Evolutionary conservation across 2,888 invertebrate species (phyloP), one percentile per base, ranked within the genome.

Genomic region (Isoperla grammatica): DNA sequence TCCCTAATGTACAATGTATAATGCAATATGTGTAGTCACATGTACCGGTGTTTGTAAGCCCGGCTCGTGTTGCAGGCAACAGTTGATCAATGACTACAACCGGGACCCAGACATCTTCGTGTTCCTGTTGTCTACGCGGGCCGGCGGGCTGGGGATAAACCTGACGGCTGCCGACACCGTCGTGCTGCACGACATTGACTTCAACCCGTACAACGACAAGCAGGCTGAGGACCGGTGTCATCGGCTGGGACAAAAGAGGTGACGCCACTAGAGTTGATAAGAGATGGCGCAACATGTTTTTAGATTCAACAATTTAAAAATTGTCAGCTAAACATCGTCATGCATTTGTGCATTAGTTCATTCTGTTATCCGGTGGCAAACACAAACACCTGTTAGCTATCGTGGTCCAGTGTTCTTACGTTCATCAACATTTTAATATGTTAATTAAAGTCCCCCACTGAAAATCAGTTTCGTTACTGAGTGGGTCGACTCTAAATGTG

Each of bases 131-230:
- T 95, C 95, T 4, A 97, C 97, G 0, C 85, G 84, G 72, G 97
- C 97, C 0, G 97, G 97, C 35, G 98, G 97, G n/a, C 80, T 95
- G 55, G 95, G 95, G 58, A 95, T 95, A 70, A 95, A 95, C 78
- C 81, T 95, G 65, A 94, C 94, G 0, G 86, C 93, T 0, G 97
- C 98, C 0, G 95, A 97, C 77, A 91, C 91, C 11, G 97, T 97
- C 66, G 88, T 95, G 68, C 88, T 98, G 65, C 96, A 98, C 74
- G 98, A 98, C 72, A 93, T 97, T 55, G 98, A 98, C 78, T 96
- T 95, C 74, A 98, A 98, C 78, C 97, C 97, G 0, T 96, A 97
- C 75, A 97, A 97, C 74, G 97, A 98, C 74, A 96, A 95, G 74
- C 95, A 96, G 76, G 97, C 97, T 0, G 96, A 97, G 73, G 97